Evolutionary conservation across 37 sponge, comb jelly and placozoan species (phyloP), one percentile per base, ranked within the genome.

Genomic region (Beroe forskalii): DNA sequence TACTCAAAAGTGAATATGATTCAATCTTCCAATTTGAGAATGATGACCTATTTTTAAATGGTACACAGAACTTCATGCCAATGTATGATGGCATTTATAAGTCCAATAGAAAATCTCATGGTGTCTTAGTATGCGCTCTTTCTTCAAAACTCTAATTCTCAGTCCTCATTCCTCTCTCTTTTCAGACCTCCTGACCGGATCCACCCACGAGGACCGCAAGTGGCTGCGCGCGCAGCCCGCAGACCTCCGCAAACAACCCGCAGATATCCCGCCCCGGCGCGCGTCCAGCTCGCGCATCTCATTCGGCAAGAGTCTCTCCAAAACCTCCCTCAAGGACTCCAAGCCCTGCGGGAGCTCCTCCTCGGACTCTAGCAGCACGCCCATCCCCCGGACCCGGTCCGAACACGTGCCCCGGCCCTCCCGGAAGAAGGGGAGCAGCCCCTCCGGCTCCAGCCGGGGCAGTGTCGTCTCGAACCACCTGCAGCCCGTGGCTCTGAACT

Each of bases 1-100:
- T 80, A 20, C 44, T 80, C 30, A 80, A 80, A 43, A 80, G 86
- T 80, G 42, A 44, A 48, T 80, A n/a, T n/a, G n/a, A n/a, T n/a
- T n/a, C n/a, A n/a, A n/a, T n/a, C n/a, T n/a, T n/a, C n/a, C n/a
- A n/a, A n/a, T n/a, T n/a, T n/a, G n/a, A n/a, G n/a, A n/a, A n/a
- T n/a, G n/a, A n/a, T n/a, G n/a, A n/a, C n/a, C n/a, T n/a, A n/a
- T n/a, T n/a, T n/a, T n/a, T n/a, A n/a, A n/a, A n/a, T n/a, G n/a
- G n/a, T n/a, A n/a, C n/a, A n/a, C n/a, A n/a, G n/a, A n/a, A n/a
- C n/a, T n/a, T n/a, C n/a, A n/a, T n/a, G n/a, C n/a, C n/a, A n/a
- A n/a, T n/a, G n/a, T n/a, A n/a, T n/a, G n/a, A n/a, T n/a, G n/a
- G n/a, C n/a, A n/a, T n/a, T n/a, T n/a, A n/a, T n/a, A n/a, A n/a